phyloP scores from a whole-genome alignment of 2,888 invertebrate genomes.

The Parelbella ahira region DNA sequence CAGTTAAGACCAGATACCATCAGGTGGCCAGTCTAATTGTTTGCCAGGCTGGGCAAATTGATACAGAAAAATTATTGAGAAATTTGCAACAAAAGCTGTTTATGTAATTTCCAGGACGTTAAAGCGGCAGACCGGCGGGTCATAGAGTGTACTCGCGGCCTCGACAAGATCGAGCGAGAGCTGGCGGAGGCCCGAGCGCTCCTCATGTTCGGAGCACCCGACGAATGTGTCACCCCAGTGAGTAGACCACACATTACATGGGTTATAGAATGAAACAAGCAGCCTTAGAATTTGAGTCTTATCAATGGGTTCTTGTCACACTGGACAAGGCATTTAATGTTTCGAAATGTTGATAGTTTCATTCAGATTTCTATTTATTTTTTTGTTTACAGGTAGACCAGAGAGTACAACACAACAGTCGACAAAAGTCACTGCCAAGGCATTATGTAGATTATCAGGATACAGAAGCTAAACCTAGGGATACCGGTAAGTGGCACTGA shows the following conservation, averaged over 20 bases:
- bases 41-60: too few species aligned
- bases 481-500: slow-evolving; percentile 1
- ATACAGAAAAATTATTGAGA: too few species aligned
- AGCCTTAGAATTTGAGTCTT: too few species aligned
- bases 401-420: slow-evolving; percentile 1
- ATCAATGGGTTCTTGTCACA: too few species aligned
- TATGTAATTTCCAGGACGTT: slow-evolving; percentile 42
- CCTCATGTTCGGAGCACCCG: slow-evolving; percentile 1
- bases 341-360: background rate
- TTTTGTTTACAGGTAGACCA: slow-evolving; percentile 2
- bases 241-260: too few species aligned
- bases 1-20: too few species aligned
- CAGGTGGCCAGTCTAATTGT: too few species aligned
- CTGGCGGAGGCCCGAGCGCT: slow-evolving; percentile 48
- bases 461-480: background rate
- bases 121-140: slow-evolving; percentile 49
- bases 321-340: background rate
- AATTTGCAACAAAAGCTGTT: too few species aligned
- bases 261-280: too few species aligned
- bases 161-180: slow-evolving; percentile 52
- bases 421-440: background rate
- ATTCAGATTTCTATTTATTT: background rate
- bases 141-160: slow-evolving; percentile 41
- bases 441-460: slow-evolving; percentile 2
- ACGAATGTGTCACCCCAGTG: background rate